Evolutionary conservation across 2,888 invertebrate genomes (phyloP), one percentile per base, ranked within the genome.

Genomic region (Gastrophysa polygoni): DNA sequence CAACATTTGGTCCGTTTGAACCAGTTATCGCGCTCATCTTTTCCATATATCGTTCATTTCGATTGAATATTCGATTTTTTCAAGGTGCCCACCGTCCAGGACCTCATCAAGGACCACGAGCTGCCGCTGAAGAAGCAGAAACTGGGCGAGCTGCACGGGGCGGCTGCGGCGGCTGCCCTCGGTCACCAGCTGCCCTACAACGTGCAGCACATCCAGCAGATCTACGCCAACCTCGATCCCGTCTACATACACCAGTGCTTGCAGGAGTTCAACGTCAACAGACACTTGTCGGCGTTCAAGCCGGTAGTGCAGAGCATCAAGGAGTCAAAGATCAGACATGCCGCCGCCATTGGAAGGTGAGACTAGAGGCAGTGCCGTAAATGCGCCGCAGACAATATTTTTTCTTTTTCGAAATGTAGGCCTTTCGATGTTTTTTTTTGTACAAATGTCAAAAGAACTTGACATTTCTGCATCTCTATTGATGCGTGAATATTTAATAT

Each of bases 71-170:
- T n/a, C n/a, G n/a, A n/a, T n/a, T 72, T 57, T 61, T 71, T 78
- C 38, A 71, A 77, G 77, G 73, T 77, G 29, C 70, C 67, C 5
- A 55, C 74, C 16, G 66, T 73, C 7, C 70, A 86, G 84, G 68
- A 77, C 44, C 66, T 75, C 44, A 68, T 75, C 29, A 74, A 74
- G 58, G 76, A 77, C 62, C 82, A 86, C 47, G 88, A 88, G 74
- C 86, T 88, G 71, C 88, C 89, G 67, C 84, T 87, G 67, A 90
- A 90, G 82, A 90, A 90, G 78, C 82, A 85, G 57, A 87, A 89
- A 70, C 78, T 84, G 68, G 86, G 86, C 59, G 89, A 89, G 63
- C 86, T 84, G 73, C 62, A 61, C 52, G 61, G 63, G 29, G 51
- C 57, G 24, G 65, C 68, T 32, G 63, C 67, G 20, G 56, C 14